Percentiles rank a stretch among this genome's conserved stretches.
Evolutionary conservation across 1,140 invertebrate species (phyloP).

Genomic region (Panonychus citri): DNA sequence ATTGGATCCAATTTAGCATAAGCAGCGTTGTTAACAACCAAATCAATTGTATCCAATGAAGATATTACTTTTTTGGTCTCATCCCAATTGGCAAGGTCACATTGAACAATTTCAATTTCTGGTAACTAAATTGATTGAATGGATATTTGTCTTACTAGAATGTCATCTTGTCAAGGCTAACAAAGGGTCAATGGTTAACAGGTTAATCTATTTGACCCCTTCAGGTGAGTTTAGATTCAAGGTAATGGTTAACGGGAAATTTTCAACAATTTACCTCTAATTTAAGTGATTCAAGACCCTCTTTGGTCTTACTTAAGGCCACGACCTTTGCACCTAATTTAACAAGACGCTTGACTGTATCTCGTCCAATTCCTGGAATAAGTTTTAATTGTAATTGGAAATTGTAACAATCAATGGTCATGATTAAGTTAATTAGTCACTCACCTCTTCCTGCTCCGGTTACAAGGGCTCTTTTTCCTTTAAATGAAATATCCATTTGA

Average conservation of each 20-base stretch:
- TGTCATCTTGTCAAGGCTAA: too few species aligned
- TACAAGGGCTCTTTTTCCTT: slow-evolving; percentile 49
- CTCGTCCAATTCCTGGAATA: slow-evolving; percentile 11
- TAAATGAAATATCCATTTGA: slow-evolving; percentile 29
- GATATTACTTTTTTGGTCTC: slow-evolving; percentile 34
- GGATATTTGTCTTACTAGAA: too few species aligned
- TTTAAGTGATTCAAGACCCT: slow-evolving; percentile 8
- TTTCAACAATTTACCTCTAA: slow-evolving; percentile 8
- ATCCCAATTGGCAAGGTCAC: slow-evolving; percentile 53
- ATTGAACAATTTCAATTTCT: slow-evolving; percentile 30
- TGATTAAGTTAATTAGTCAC: not conserved
- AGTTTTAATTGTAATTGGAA: not conserved
- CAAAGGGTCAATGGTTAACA: too few species aligned
- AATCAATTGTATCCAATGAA: slow-evolving; percentile 35
- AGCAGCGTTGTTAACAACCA: slow-evolving; percentile 62
- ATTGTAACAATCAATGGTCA: not conserved
- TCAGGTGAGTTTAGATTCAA: not conserved
- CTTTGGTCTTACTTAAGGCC: slow-evolving; percentile 38
- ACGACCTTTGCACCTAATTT: slow-evolving; percentile 41
- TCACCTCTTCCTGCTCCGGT: slow-evolving; percentile 56
- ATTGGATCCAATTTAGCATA: slow-evolving; percentile 35
- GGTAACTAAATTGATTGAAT: slow-evolving; percentile 25
- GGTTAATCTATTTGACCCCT: too few species aligned
- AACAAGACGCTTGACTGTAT: slow-evolving; percentile 35
- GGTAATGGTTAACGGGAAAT: not conserved